These are phyloP conservation scores for Dendrolimus pini DNA, from an alignment of 2,888 invertebrate species.

Conservation along the genomic window DNA sequence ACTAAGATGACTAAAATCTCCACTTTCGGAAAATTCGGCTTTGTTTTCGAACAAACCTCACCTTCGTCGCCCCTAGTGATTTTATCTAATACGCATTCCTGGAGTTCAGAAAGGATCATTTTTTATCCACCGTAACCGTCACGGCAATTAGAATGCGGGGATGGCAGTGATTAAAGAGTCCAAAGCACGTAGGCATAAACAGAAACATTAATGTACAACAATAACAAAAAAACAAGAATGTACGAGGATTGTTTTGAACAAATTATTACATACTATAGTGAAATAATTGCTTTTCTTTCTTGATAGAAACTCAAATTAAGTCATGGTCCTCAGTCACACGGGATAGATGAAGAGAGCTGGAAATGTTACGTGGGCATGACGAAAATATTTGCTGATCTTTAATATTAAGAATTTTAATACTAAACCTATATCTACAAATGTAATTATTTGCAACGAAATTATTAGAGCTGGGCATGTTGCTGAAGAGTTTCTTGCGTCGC, in stretches of 20 bases:
- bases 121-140: conserved; percentile 21
- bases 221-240: background rate
- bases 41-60: conserved; percentile 5
- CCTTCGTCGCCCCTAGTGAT: conserved; percentile 22
- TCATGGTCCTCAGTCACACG: too few relatives aligned
- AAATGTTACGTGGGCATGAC: too few relatives aligned
- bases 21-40: background rate
- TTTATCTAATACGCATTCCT: conserved; percentile 44
- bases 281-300: too few relatives aligned
- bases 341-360: too few relatives aligned
- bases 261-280: background rate
- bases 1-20: too few relatives aligned
- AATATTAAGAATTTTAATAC: too few relatives aligned
- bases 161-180: conserved; percentile 45
- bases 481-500: too few relatives aligned
- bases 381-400: too few relatives aligned
- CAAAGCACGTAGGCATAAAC: conserved; percentile 28
- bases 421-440: too few relatives aligned
- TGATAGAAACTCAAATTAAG: too few relatives aligned
- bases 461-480: too few relatives aligned
- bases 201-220: conserved; percentile 12
- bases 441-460: too few relatives aligned
- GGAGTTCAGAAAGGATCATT: conserved; percentile 18
- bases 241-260: background rate
- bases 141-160: conserved; percentile 11